These are phyloP conservation scores for Aproaerema taeniolella DNA, from an alignment of 2,888 invertebrate species.

Conservation along the genomic window DNA sequence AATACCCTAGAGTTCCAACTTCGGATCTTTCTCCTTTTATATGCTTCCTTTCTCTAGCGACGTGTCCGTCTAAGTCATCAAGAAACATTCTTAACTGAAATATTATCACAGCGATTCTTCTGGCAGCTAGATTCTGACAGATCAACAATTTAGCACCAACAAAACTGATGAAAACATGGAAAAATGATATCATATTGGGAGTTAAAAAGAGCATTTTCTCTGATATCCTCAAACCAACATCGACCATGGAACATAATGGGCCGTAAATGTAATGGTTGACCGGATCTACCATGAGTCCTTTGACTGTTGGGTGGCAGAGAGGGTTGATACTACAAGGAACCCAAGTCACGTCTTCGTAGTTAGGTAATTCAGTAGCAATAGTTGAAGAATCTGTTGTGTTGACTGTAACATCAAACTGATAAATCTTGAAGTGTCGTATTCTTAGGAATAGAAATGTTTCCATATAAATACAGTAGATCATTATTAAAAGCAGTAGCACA, in stretches of 20 bases:
- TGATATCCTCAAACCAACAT: constrained; percentile 81
- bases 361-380: constrained; percentile 29
- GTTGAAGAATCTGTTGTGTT: constrained; percentile 45
- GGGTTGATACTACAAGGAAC: constrained; percentile 85
- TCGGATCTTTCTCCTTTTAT: constrained; percentile 87
- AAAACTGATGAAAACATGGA: constrained; percentile 86
- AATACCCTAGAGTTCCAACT: constrained; percentile 88
- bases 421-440: constrained; percentile 82
- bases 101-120: constrained; percentile 85
- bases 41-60: constrained; percentile 86
- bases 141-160: constrained; percentile 86
- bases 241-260: constrained; percentile 85
- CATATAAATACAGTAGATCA: constrained; percentile 84
- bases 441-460: constrained; percentile 84
- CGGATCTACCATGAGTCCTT: constrained; percentile 89
- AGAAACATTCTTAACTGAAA: constrained; percentile 90
- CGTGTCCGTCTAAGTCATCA: constrained; percentile 92
- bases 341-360: constrained; percentile 76
- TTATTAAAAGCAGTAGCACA: constrained; percentile 70
- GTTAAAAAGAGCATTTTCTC: constrained; percentile 79
- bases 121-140: constrained; percentile 82
- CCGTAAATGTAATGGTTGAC: constrained; percentile 90
- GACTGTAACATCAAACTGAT: constrained; percentile 37
- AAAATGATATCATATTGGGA: constrained; percentile 89
- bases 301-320: constrained; percentile 88